These are phyloP conservation scores for Plebejus argus DNA, from an alignment of 2,888 invertebrate species.

Conservation along the genomic window DNA sequence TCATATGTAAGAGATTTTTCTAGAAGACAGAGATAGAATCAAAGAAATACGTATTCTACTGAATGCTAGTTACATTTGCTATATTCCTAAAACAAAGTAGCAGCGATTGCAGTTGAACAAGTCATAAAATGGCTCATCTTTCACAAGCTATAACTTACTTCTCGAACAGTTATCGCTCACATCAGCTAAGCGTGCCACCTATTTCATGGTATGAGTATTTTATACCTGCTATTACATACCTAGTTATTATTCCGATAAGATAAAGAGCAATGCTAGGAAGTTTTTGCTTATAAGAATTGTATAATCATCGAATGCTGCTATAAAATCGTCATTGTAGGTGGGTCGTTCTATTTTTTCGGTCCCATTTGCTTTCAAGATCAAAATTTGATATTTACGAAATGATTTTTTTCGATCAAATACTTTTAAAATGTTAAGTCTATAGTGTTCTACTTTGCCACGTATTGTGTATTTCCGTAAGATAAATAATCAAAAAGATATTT, in stretches of 20 bases:
- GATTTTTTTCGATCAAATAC: no score
- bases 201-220: slow-evolving; percentile 36
- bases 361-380: no score
- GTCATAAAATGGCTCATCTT: not conserved
- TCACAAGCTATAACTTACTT: not conserved
- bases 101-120: not conserved
- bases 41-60: no score
- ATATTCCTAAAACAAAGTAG: not conserved
- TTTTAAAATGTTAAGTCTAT: no score
- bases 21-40: not conserved
- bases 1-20: not conserved
- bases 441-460: no score
- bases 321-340: not conserved
- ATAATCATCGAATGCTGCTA: not conserved
- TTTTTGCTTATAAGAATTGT: slow-evolving; percentile 3
- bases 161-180: not conserved
- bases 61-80: not conserved
- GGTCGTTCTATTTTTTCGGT: no score
- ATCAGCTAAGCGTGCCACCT: not conserved
- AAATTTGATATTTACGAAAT: no score
- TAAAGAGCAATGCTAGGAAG: not conserved
- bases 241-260: slow-evolving; percentile 1
- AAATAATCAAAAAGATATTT: no score
- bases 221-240: not conserved
- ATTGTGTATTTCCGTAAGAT: no score